phyloP scores from a whole-genome alignment of 2,888 invertebrate genomes.

The Leptopilina myrica region DNA sequence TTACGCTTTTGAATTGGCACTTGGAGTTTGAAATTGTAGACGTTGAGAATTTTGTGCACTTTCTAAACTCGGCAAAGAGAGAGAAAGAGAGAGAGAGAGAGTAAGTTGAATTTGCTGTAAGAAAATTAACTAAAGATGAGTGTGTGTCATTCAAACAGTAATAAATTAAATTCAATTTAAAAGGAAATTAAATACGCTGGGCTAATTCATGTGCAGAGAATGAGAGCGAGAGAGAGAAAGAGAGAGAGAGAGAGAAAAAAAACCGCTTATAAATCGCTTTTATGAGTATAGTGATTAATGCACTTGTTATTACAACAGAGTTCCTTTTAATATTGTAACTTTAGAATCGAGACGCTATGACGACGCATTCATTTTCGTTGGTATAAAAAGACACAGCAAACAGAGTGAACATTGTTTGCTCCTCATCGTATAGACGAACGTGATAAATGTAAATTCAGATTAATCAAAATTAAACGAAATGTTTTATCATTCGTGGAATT shows the following conservation, averaged over 20 bases:
- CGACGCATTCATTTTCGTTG: no score
- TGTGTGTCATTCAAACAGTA: slow-evolving; percentile 28
- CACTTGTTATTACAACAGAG: no score
- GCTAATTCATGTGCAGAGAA: neutral
- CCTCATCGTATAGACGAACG: neutral
- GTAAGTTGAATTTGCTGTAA: slow-evolving; percentile 24
- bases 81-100: neutral
- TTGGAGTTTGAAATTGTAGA: slow-evolving; percentile 29
- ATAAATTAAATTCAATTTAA: slow-evolving; percentile 27
- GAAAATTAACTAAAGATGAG: slow-evolving; percentile 18
- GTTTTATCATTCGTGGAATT: no score
- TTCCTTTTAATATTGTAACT: no score
- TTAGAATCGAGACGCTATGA: no score
- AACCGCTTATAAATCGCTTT: no score
- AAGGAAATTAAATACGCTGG: slow-evolving; percentile 4
- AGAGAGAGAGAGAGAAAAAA: no score
- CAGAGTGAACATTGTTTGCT: slow-evolving; percentile 24
- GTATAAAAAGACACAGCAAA: neutral
- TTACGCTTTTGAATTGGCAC: slow-evolving; percentile 29
- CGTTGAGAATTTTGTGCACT: slow-evolving; percentile 11
- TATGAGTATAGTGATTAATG: no score
- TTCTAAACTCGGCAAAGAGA: slow-evolving; percentile 4
- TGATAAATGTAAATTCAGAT: no score
- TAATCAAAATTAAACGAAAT: no score
- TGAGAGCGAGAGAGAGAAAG: no score